A percentile compares a stretch with the other conserved stretches of the same genome.
phyloP scores from a whole-genome alignment of 2,888 invertebrate genomes.

The Rhagium mordax region DNA sequence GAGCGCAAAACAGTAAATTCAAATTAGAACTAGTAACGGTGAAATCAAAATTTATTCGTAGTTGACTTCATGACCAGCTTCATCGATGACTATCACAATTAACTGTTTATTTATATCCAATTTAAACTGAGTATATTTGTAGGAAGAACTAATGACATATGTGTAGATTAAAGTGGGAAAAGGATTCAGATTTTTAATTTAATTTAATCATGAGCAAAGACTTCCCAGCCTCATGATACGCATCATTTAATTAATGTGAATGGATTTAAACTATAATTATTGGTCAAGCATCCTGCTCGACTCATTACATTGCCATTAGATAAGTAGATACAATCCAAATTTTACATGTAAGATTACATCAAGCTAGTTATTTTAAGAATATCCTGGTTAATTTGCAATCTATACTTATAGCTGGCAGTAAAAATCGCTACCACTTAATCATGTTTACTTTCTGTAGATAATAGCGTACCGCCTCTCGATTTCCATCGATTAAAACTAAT shows the following conservation, averaged over 20 bases:
- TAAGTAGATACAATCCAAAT: constrained; percentile 33
- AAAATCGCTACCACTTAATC: constrained; percentile 60
- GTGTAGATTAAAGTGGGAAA: too few species aligned
- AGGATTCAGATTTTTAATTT: background rate
- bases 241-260: constrained; percentile 10
- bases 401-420: constrained; percentile 36
- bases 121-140: too few species aligned
- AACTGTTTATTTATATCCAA: too few species aligned
- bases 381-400: constrained; percentile 24
- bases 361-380: background rate
- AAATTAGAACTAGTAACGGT: too few species aligned
- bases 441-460: constrained; percentile 61
- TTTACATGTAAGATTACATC: constrained; percentile 23
- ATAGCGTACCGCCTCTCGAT: constrained; percentile 59
- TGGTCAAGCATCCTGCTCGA: constrained; percentile 34
- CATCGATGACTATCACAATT: too few species aligned
- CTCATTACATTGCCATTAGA: constrained; percentile 53
- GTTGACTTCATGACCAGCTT: too few species aligned
- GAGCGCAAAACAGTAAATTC: too few species aligned
- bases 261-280: constrained; percentile 41
- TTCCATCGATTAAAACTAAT: constrained; percentile 28
- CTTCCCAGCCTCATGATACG: background rate
- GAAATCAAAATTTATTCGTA: too few species aligned
- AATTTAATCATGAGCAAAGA: background rate
- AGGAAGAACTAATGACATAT: too few species aligned